phyloP scores from a whole-genome alignment of 2,888 invertebrate genomes.

The Bugula neritina region DNA sequence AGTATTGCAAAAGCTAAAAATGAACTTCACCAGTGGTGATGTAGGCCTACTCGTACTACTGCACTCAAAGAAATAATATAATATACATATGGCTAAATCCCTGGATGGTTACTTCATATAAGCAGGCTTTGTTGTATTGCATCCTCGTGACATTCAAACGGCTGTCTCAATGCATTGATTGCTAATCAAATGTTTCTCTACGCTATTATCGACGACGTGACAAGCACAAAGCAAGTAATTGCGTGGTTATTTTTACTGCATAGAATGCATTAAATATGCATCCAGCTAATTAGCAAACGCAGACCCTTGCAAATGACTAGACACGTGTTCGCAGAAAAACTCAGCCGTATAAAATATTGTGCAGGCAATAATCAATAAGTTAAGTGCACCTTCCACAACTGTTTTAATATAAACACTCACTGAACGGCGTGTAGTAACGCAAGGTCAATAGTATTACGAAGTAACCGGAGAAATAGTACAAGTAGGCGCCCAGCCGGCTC shows the following conservation, averaged over 20 bases:
- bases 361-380: background rate
- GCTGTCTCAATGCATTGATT: background rate
- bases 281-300: background rate
- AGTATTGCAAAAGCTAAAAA: no score
- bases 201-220: background rate
- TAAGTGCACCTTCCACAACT: background rate
- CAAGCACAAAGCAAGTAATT: background rate
- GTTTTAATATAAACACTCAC: background rate
- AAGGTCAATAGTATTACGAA: no score
- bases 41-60: no score
- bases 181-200: background rate
- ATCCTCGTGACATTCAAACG: no score
- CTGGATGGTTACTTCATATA: no score
- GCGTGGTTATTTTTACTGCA: background rate
- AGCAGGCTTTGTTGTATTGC: no score
- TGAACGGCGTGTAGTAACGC: no score
- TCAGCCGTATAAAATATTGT: background rate
- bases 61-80: no score
- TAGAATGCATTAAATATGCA: background rate
- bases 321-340: background rate
- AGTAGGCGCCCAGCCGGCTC: no score
- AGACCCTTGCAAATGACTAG: background rate
- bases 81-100: no score
- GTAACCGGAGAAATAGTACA: no score
- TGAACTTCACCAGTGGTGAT: no score